phyloP scores from a whole-genome alignment of 2,113 vertebrate species.

The Erpornis zantholeuca region DNA sequence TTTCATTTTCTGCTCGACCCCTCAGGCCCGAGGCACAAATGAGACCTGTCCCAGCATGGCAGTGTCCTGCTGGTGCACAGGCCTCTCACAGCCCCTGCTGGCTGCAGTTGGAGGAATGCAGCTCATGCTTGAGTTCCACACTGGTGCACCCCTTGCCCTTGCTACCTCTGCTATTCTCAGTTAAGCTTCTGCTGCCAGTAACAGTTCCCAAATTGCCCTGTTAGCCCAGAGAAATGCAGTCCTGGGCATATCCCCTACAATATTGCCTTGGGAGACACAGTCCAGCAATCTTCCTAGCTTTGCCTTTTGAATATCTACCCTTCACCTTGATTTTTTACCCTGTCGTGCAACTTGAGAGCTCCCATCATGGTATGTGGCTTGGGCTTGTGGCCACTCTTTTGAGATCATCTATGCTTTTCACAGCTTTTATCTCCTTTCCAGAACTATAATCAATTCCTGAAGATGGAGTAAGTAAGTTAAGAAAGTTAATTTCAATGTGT shows the following conservation, averaged over 20 bases:
- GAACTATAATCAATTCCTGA: neutral
- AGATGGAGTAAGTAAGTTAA: neutral
- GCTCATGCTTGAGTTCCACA: neutral
- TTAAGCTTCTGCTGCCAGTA: neutral
- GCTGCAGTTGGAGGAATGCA: neutral
- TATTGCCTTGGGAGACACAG: neutral
- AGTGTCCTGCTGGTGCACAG: neutral
- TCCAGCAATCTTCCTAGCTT: neutral
- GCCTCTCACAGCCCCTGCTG: neutral
- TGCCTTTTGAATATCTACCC: neutral
- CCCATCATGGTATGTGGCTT: neutral
- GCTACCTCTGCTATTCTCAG: neutral
- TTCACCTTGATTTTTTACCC: neutral
- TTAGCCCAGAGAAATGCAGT: neutral
- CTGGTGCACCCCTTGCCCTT: neutral
- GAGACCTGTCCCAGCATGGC: neutral
- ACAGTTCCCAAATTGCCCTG: neutral
- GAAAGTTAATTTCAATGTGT: constrained; percentile 32
- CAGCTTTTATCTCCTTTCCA: neutral
- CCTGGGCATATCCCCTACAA: neutral
- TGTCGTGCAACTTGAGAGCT: neutral
- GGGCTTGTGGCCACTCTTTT: neutral
- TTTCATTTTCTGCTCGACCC: neutral
- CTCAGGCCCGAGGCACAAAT: neutral
- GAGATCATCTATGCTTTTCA: neutral